Percentiles rank a stretch among this genome's conserved stretches.
phyloP scores from a whole-genome alignment of 2,113 vertebrate genomes.

The Prunella fulvescens region DNA sequence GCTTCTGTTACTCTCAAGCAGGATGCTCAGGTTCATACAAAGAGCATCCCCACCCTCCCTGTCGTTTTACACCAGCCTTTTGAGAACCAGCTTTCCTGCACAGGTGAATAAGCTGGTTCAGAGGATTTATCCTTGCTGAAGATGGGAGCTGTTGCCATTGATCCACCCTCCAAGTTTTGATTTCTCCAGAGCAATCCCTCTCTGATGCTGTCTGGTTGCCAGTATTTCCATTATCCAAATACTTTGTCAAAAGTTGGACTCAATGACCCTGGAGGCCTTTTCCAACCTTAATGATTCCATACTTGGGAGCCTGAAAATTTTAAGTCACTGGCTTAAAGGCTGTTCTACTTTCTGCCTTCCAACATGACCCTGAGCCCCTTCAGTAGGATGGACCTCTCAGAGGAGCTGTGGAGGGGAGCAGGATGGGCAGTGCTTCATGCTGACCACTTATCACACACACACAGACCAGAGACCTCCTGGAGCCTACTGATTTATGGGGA shows the following conservation, averaged over 20 bases:
- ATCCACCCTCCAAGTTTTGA: not conserved
- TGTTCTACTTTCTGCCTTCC: not conserved
- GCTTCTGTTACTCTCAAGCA: not conserved
- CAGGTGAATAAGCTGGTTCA: not conserved
- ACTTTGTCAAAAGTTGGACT: not conserved
- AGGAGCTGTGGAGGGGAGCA: not conserved
- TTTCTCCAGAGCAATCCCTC: not conserved
- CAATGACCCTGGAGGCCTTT: not conserved
- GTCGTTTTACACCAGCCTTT: not conserved
- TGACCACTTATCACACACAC: not conserved
- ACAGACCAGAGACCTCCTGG: not conserved
- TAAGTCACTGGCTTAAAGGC: not conserved
- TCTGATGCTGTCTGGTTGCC: not conserved
- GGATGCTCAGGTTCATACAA: not conserved
- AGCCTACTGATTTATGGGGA: not conserved
- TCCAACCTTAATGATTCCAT: not conserved
- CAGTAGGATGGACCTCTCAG: not conserved
- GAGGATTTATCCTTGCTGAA: not conserved
- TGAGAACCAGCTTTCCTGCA: not conserved
- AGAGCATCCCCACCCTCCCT: not conserved
- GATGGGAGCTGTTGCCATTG: not conserved
- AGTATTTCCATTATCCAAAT: not conserved
- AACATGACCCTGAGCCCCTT: not conserved
- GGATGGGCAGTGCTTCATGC: not conserved
- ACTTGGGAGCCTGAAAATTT: not conserved